These are phyloP conservation scores for Polydrusus cervinus DNA, from an alignment of 2,888 invertebrate species.

Conservation along the genomic window DNA sequence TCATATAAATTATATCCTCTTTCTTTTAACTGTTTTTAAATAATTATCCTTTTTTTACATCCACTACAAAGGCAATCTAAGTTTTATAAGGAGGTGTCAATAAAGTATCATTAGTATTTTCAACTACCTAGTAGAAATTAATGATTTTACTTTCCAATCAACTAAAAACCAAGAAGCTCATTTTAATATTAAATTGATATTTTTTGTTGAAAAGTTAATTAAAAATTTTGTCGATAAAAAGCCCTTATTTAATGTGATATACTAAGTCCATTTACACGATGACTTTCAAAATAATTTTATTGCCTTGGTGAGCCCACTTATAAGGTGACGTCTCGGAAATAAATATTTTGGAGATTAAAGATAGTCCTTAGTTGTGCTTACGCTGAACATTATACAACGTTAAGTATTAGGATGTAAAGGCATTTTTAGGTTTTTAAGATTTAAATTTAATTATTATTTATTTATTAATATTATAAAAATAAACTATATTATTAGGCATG, in stretches of 20 bases:
- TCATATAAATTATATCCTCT: too few species aligned
- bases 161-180: background rate
- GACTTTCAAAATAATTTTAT: conserved; percentile 49
- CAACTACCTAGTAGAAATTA: background rate
- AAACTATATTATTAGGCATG: too few species aligned
- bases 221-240: conserved; percentile 44
- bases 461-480: too few species aligned
- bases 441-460: background rate
- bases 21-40: too few species aligned
- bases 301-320: conserved; percentile 24
- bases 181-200: conserved; percentile 24
- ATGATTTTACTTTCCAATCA: too few species aligned
- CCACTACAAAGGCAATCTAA: too few species aligned
- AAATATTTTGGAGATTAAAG: conserved; percentile 30
- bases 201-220: conserved; percentile 39
- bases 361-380: too few species aligned
- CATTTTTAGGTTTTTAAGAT: background rate
- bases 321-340: conserved; percentile 24
- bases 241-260: conserved; percentile 32
- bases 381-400: background rate
- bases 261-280: conserved; percentile 42
- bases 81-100: too few species aligned
- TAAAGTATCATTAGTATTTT: background rate
- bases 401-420: background rate
- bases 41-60: too few species aligned